phyloP scores from a whole-genome alignment of 2,113 vertebrate species.

The Pogona vitticeps region DNA sequence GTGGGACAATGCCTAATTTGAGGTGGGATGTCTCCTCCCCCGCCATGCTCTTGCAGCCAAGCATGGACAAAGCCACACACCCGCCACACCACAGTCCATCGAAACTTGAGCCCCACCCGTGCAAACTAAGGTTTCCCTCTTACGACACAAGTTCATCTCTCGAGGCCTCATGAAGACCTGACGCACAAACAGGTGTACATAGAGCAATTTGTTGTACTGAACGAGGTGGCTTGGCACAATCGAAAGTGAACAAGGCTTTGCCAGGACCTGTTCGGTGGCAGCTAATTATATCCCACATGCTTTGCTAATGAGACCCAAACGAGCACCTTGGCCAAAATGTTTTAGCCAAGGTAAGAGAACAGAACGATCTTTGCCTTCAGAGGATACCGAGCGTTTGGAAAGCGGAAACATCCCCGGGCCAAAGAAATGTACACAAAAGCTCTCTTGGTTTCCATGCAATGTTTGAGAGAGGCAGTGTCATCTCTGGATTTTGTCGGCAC shows the following conservation, averaged over 20 bases:
- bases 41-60: not conserved
- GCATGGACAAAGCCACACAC: not conserved
- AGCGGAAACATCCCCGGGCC: not conserved
- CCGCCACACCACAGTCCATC: not conserved
- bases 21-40: not conserved
- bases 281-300: not conserved
- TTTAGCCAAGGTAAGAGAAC: not conserved
- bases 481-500: not conserved
- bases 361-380: not conserved
- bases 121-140: not conserved
- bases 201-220: not conserved
- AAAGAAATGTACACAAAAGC: not conserved
- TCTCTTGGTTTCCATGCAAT: not conserved
- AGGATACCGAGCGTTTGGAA: not conserved
- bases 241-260: not conserved
- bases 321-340: not conserved
- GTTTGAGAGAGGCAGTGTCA: not conserved
- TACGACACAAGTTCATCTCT: not conserved
- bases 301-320: not conserved
- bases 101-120: slow-evolving; percentile 16
- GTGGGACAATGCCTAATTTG: not conserved
- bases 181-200: not conserved
- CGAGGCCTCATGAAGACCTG: not conserved
- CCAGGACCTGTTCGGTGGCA: not conserved
- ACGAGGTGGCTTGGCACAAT: not conserved